Conservation (phyloP, 1,140 invertebrate genomes). For the Tetramorium alpestre region DNA sequence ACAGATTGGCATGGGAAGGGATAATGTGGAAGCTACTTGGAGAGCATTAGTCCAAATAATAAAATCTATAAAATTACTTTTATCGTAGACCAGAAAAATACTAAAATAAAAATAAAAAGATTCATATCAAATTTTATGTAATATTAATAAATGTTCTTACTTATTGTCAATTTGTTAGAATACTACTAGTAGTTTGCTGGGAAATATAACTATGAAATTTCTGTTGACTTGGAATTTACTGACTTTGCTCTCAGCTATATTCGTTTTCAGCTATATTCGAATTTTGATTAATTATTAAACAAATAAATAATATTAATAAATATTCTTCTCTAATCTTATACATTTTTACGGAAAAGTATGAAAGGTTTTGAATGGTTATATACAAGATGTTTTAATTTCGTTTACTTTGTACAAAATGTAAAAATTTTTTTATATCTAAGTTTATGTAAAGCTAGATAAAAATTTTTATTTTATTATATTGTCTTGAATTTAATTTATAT, state of each 20-base stretch:
- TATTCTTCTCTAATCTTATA: not conserved
- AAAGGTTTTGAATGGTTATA: not conserved
- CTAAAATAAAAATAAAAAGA: not conserved
- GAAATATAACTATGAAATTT: no score
- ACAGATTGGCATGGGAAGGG: conserved; percentile 67
- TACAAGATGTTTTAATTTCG: not conserved
- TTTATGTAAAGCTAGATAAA: not conserved
- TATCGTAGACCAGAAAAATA: conserved; percentile 43
- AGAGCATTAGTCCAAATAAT: conserved; percentile 54
- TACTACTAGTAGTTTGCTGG: no score
- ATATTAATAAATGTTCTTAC: not conserved
- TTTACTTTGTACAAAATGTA: not conserved
- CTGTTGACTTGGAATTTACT: no score
- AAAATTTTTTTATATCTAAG: not conserved
- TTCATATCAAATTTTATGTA: not conserved
- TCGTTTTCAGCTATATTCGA: no score
- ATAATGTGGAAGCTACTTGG: conserved; percentile 49
- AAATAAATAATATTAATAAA: not conserved
- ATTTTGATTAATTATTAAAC: no score
- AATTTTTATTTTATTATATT: not conserved
- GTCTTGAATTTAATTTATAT: not conserved
- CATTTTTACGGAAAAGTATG: not conserved
- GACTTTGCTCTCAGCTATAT: no score
- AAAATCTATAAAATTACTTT: conserved; percentile 43
- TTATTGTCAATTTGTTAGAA: no score